These are phyloP conservation scores for Agrotis segetum DNA, from an alignment of 2,888 invertebrate species.

Conservation along the genomic window DNA sequence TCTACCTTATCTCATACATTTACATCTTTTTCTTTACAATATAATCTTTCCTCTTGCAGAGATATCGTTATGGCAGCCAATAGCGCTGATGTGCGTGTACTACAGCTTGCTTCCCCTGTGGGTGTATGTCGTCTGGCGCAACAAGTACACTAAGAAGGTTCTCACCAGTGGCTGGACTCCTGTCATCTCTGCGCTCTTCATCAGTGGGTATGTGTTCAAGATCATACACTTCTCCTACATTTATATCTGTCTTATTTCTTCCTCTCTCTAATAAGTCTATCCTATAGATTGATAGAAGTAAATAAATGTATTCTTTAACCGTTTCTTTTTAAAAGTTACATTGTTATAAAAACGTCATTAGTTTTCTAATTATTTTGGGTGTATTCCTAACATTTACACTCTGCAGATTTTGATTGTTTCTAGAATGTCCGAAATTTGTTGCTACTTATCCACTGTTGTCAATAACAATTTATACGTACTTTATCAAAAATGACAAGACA, in stretches of 20 bases:
- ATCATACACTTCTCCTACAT: background rate
- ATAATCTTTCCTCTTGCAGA: constrained; percentile 82
- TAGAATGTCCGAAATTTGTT: no score
- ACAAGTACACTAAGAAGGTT: constrained; percentile 96
- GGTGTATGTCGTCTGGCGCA: constrained; percentile 95
- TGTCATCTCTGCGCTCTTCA: constrained; percentile 97
- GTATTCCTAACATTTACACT: no score
- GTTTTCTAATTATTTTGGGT: no score
- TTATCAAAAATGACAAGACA: background rate
- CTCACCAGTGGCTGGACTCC: constrained; percentile 98
- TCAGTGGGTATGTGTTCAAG: constrained; percentile 95
- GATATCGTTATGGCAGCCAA: constrained; percentile 94
- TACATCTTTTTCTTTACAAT: no score
- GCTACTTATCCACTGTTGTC: background rate
- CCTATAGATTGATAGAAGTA: no score
- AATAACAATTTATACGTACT: background rate
- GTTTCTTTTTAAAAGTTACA: no score
- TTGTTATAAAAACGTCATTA: no score
- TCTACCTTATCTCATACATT: no score
- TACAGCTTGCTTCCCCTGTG: constrained; percentile 95
- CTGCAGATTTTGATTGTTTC: background rate
- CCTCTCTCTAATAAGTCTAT: background rate
- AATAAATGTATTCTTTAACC: no score
- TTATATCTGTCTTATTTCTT: background rate
- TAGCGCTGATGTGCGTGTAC: constrained; percentile 93